Conservation (phyloP, 2,797 vertebrate genomes). For the Leptatherina wallacei region DNA sequence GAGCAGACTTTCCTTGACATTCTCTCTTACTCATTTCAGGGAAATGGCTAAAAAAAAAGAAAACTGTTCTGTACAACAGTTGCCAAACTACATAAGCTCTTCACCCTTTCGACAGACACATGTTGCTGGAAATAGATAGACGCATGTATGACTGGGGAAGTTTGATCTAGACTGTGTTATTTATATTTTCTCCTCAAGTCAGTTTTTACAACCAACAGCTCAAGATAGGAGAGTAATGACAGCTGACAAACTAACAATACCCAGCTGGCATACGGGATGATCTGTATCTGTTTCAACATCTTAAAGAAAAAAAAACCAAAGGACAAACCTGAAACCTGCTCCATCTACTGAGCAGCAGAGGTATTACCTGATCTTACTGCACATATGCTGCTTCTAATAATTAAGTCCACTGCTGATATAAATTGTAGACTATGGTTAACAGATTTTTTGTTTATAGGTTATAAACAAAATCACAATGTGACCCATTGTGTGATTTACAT, state of each 20-base stretch:
- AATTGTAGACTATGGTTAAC: not conserved
- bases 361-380: slow-evolving; percentile 33
- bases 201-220: slow-evolving; percentile 30
- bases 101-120: not conserved
- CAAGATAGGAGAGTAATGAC: slow-evolving; percentile 33
- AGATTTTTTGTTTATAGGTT: not conserved
- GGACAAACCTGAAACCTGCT: slow-evolving; percentile 5
- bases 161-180: not conserved
- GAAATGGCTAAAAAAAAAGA: slow-evolving; percentile 15
- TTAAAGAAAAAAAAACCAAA: not conserved
- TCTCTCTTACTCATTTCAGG: slow-evolving; percentile 35
- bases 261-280: not conserved
- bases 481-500: not conserved
- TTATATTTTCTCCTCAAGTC: slow-evolving; percentile 9
- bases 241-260: slow-evolving; percentile 27
- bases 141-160: not conserved
- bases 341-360: slow-evolving; percentile 53
- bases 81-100: slow-evolving; percentile 10
- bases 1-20: slow-evolving; percentile 22
- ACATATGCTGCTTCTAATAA: slow-evolving; percentile 16
- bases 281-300: slow-evolving; percentile 7
- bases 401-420: not conserved
- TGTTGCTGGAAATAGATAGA: slow-evolving; percentile 10
- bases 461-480: not conserved
- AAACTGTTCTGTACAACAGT: not conserved